Evolutionary conservation across 2,888 invertebrate genomes (phyloP), one percentile per base, ranked within the genome.

Genomic region (Nephrotoma flavescens): DNA sequence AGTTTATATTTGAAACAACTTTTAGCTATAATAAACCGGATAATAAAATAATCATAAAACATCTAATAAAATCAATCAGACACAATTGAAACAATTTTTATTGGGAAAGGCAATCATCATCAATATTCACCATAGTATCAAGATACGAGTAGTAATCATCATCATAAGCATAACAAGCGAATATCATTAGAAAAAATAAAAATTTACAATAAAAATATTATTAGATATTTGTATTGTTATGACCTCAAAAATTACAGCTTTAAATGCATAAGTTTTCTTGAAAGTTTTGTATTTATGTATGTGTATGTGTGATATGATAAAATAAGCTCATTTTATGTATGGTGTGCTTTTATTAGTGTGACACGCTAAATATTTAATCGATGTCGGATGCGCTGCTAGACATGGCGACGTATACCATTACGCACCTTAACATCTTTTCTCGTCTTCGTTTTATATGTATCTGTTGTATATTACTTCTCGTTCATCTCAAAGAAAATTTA

Each of bases 331-430:
- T 15, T 15, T 1, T 15, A 52, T 44, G 4, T n/a, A n/a, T 52
- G 15, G 44, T 52, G 52, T 6, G 52, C n/a, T 71, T 71, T 71
- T 71, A 71, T 87, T 87, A 44, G 57, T 86, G 84, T 88, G 88
- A 88, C 88, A 88, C 87, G 87, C 87, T 87, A 42, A 84, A 88
- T 88, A 87, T 87, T 87, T 88, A 88, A 88, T 88, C 88, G 88
- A 88, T 88, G 87, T 88, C 88, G 88, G 88, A 88, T 88, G 88
- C 88, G 89, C 89, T 87, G 83, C 87, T 87, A 87, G 88, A 88
- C 87, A 87, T 88, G 88, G 88, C 88, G 87, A 88, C 87, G 88
- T 87, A 88, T 86, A 86, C 88, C 87, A 88, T 88, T 88, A 88
- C 88, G 88, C 88, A 88, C 88, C 88, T 88, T 88, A 88, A 87